Evolutionary conservation across 2,113 vertebrate species (phyloP), one percentile per base, ranked within the genome.

Genomic region (Nipponia nippon): DNA sequence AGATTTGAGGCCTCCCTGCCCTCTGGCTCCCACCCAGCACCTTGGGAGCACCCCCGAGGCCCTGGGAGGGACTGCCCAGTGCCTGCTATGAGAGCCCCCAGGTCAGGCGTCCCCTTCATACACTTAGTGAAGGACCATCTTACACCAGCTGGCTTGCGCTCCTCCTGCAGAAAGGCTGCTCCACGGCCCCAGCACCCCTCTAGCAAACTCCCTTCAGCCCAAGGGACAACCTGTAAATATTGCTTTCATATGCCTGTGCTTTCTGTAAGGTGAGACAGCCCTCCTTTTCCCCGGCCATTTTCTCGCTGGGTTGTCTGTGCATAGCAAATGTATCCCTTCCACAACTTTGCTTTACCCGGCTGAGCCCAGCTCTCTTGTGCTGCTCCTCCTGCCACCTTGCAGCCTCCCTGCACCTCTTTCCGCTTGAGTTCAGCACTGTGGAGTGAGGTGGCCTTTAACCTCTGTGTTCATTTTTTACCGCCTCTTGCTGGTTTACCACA

Each of bases 401-500:
- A 92, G 9, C 46, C 16, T 79, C 70, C 50, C 55, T 75, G 46
- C 16, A 40, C 27, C 21, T 62, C 55, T 44, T 86, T 50, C 76
- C 0, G 0, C 29, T 53, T 6, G 2, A 58, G 14, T 46, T 91
- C 30, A 82, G 32, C 65, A 40, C 73, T 84, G 87, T 11, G 0
- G 0, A 56, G 44, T 32, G 49, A 80, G 13, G 9, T 38, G 72
- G 77, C 67, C 19, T 94, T 91, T 49, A 89, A 59, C 13, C 49
- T 87, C 8, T 47, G 10, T 70, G 22, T 52, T 85, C 3, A 16
- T 52, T 16, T 63, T 14, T 87, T 34, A 62, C 26, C 7, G 1
- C 53, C 65, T 83, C 67, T 95, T 70, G 69, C 36, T 66, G 63
- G 63, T 81, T 94, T 89, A 87, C 77, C 73, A 46, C 84, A 81